Percentiles rank a stretch among this genome's conserved stretches.
These are phyloP conservation scores for Eupeodes latifasciatus DNA, from an alignment of 2,888 invertebrate species.

Conservation along the genomic window DNA sequence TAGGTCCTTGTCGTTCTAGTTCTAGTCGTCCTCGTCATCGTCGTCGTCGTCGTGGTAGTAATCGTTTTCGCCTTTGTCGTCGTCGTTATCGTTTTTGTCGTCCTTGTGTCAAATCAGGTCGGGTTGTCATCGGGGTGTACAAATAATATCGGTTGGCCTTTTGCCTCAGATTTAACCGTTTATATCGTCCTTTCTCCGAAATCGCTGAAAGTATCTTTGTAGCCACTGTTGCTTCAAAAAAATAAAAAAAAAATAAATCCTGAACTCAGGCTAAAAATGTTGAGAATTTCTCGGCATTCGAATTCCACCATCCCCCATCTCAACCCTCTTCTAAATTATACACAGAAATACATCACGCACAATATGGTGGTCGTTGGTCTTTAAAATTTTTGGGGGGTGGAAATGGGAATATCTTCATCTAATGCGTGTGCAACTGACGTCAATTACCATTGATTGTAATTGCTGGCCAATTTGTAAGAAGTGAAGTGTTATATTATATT, in stretches of 20 bases:
- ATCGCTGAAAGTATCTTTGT: constrained; percentile 17
- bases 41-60: background rate
- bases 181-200: background rate
- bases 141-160: constrained; percentile 15
- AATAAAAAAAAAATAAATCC: background rate
- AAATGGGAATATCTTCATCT: background rate
- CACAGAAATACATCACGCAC: background rate
- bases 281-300: constrained; percentile 2
- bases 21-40: background rate
- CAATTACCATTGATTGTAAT: constrained; percentile 63
- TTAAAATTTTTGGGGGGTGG: background rate
- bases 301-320: background rate
- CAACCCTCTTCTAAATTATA: constrained; percentile 19
- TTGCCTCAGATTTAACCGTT: constrained; percentile 9
- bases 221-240: constrained; percentile 48
- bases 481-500: constrained; percentile 36
- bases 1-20: background rate
- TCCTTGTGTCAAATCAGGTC: background rate
- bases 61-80: background rate
- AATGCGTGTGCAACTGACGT: constrained; percentile 55
- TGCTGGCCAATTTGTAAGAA: constrained; percentile 58
- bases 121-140: background rate
- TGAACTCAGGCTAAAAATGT: background rate
- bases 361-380: constrained; percentile 24
- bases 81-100: background rate